phyloP scores from a whole-genome alignment of 2,797 vertebrate genomes.

The Myotis planiceps region DNA sequence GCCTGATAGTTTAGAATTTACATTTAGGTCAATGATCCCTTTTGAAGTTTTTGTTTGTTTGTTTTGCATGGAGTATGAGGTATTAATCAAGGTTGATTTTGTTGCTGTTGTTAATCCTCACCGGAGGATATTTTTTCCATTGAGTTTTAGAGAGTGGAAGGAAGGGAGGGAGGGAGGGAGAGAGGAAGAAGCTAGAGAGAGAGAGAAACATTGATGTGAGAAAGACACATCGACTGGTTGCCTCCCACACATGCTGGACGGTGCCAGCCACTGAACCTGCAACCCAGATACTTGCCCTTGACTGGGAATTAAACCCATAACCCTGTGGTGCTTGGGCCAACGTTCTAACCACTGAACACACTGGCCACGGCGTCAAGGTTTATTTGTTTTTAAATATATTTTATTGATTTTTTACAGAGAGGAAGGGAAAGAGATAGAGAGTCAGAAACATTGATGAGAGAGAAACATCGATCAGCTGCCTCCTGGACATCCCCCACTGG shows the following conservation, averaged over 20 bases:
- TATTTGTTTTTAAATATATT: neutral
- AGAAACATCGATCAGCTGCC: too few relatives aligned
- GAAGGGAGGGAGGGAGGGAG: neutral
- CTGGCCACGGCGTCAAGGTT: neutral
- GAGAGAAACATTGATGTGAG: neutral
- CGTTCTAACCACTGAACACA: neutral
- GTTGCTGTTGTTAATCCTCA: neutral
- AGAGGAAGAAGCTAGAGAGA: neutral
- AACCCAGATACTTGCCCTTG: neutral
- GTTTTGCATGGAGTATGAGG: neutral
- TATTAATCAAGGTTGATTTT: neutral
- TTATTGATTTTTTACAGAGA: too few relatives aligned
- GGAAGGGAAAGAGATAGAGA: too few relatives aligned
- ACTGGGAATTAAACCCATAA: neutral
- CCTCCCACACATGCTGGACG: neutral
- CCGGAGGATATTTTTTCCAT: neutral
- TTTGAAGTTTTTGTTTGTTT: neutral
- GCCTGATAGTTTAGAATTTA: neutral
- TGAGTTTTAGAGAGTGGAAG: neutral
- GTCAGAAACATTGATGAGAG: too few relatives aligned
- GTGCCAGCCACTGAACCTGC: neutral
- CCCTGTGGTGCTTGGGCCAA: neutral
- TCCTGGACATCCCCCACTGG: too few relatives aligned
- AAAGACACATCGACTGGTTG: neutral
- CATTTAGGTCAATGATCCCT: neutral